phyloP scores from a whole-genome alignment of 2,888 invertebrate genomes.

The Phortica okadai region DNA sequence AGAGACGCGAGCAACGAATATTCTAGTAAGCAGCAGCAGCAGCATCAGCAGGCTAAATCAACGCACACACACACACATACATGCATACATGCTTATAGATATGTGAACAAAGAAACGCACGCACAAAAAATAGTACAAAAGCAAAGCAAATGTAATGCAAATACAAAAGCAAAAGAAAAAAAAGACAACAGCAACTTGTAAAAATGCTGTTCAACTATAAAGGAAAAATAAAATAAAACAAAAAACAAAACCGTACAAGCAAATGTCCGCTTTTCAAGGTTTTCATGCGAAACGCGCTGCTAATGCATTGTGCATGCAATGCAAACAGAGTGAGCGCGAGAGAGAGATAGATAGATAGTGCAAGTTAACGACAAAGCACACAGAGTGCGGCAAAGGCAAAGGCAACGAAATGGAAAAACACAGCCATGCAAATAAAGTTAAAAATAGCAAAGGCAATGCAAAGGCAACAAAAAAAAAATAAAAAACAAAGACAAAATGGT shows the following conservation, averaged over 20 bases:
- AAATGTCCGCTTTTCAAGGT: slow-evolving; percentile 68
- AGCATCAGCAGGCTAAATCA: slow-evolving; percentile 26
- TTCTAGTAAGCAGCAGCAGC: slow-evolving; percentile 37
- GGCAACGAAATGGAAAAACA: slow-evolving; percentile 14
- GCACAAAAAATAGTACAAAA: slow-evolving; percentile 1
- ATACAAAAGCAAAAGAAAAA: not conserved
- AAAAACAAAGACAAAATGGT: not conserved
- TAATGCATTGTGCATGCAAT: slow-evolving; percentile 42
- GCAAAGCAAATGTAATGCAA: not conserved
- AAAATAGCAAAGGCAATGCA: slow-evolving; percentile 21
- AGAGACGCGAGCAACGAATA: slow-evolving; percentile 30
- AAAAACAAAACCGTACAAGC: slow-evolving; percentile 16
- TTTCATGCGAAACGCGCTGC: slow-evolving; percentile 36
- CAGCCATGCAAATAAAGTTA: slow-evolving; percentile 21
- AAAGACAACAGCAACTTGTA: not conserved
- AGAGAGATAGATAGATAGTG: not conserved
- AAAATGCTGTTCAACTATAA: not conserved
- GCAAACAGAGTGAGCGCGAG: not conserved
- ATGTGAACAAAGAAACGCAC: not conserved
- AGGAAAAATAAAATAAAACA: not conserved
- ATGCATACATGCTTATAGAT: slow-evolving; percentile 36
- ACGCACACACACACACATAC: slow-evolving; percentile 36
- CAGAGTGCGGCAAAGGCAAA: not conserved
- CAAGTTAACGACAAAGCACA: not conserved
- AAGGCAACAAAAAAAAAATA: not conserved